phyloP scores from a whole-genome alignment of 2,888 invertebrate genomes.

The Nomada flava region DNA sequence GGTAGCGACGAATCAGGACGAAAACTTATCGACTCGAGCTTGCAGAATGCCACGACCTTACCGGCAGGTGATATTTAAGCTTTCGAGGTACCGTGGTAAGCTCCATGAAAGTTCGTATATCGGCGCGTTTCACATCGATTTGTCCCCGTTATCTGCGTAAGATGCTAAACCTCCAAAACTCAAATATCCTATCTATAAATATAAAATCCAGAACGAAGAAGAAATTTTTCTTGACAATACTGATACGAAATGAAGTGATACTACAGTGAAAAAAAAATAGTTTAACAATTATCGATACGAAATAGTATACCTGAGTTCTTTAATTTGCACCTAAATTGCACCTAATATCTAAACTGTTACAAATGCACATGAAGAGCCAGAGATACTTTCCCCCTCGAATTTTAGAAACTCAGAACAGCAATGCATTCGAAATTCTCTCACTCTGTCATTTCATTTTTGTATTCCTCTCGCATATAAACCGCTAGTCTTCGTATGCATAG shows the following conservation, averaged over 20 bases:
- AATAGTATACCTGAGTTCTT: no score
- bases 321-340: no score
- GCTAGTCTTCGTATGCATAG: slow-evolving; percentile 22
- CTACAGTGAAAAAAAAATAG: no score
- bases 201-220: background rate
- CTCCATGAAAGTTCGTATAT: slow-evolving; percentile 13
- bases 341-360: slow-evolving; percentile 2
- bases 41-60: slow-evolving; percentile 31
- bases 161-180: background rate
- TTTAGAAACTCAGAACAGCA: no score
- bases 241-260: no score
- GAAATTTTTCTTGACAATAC: no score
- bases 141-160: background rate
- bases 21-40: slow-evolving; percentile 43
- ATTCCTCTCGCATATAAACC: background rate
- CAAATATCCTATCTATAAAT: background rate
- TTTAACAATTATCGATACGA: no score
- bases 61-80: slow-evolving; percentile 57
- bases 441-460: background rate
- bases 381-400: no score
- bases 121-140: slow-evolving; percentile 9
- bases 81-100: background rate
- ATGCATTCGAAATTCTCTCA: background rate
- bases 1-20: background rate
- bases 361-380: background rate